Base-by-base conservation (phyloP, 2,888 invertebrate genomes). In the Melikaiella ostensackeni region DNA sequence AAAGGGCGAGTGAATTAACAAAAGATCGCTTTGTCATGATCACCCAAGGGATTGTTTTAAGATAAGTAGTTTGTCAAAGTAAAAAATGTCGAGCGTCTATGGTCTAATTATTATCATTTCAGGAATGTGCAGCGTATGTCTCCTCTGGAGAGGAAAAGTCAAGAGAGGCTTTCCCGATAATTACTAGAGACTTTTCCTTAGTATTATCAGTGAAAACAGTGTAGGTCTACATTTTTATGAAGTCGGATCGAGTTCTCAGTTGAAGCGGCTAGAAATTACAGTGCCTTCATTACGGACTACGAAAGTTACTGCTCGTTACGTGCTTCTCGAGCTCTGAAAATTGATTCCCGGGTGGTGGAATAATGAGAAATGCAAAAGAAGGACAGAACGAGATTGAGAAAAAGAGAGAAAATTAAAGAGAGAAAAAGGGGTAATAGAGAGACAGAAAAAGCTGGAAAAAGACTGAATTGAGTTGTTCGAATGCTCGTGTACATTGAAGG, bases 41-140 rank as follows among this genome's bases (percentile, higher is more conserved):
- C 24, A 59, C 13, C 16, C 6, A 24, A 50, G 30, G 50, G 27
- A 70, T 70, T 50, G n/a, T 50, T 30, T 27, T 70, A 46, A 30
- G n/a, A 50, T 50, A 30, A 70, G 70, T 70, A 50, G 50, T 30
- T 70, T 50, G 30, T 70, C 46, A 50, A 70, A 70, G 42, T 70
- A 30, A 50, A 19, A 50, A 50, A 70, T 70, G 46, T 50, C 46
- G 11, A 19, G n/a, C 30, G 27, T 50, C 50, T 50, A 70, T 66
- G 24, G n/a, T n/a, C n/a, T n/a, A n/a, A n/a, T n/a, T n/a, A 66
- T 66, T 27, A 59, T 59, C 24, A 27, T 70, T n/a, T 70, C n/a
- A 70, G 42, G 30, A 66, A 70, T 50, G 50, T 30, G 30, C 9
- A 50, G n/a, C n/a, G 6, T 70, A 19, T 70, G 2, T 50, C 46